Percentiles rank a stretch among this genome's conserved stretches.
Conservation (phyloP, 2,797 vertebrate species). For the Megalops cyprinoides region DNA sequence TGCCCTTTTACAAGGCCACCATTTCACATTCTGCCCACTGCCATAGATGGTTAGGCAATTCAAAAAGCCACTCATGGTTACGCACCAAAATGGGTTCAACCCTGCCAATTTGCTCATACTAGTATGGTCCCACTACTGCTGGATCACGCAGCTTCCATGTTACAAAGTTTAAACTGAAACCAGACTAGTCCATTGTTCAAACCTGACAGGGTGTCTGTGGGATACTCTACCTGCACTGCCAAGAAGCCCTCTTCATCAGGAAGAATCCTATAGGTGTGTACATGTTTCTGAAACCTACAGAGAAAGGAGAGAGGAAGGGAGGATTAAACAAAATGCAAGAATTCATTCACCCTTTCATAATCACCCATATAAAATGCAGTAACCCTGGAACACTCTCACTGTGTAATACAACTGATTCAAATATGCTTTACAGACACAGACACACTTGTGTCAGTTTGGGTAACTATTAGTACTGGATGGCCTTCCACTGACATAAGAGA, state of each 20-base stretch:
- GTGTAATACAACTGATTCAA: background rate
- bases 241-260: conserved; percentile 93
- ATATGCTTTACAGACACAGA: background rate
- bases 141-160: too few relatives aligned
- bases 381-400: background rate
- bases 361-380: background rate
- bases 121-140: too few relatives aligned
- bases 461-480: background rate
- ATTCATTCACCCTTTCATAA: background rate
- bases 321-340: background rate
- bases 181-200: too few relatives aligned
- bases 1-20: background rate
- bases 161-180: background rate
- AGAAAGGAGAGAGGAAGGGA: conserved; percentile 6
- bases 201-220: background rate
- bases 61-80: too few relatives aligned
- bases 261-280: conserved; percentile 94
- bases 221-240: conserved; percentile 87
- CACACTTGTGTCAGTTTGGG: background rate
- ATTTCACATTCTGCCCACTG: background rate
- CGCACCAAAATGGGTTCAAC: too few relatives aligned
- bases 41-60: too few relatives aligned
- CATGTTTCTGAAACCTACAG: conserved; percentile 93
- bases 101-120: too few relatives aligned
- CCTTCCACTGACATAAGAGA: background rate